These are phyloP conservation scores for Diloba caeruleocephala DNA, from an alignment of 2,888 invertebrate species.

Conservation along the genomic window DNA sequence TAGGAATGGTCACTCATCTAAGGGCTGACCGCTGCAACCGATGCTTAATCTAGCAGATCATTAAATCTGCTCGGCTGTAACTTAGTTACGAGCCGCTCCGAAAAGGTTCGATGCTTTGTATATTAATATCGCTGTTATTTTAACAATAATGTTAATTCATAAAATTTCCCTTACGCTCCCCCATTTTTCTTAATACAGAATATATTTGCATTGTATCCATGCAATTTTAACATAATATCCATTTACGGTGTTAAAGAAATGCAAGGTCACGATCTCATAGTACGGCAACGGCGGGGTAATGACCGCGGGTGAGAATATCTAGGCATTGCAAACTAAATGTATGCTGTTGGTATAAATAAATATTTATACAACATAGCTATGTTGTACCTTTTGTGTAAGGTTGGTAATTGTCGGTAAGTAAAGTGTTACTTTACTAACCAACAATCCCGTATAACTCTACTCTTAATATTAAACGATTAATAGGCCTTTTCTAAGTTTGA, in stretches of 20 bases:
- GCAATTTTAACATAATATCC: constrained; percentile 43
- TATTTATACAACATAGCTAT: too few relatives aligned
- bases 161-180: constrained; percentile 9
- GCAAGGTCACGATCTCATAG: constrained; percentile 54
- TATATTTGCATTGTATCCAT: constrained; percentile 24
- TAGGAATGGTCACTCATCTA: too few relatives aligned
- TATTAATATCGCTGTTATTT: neutral
- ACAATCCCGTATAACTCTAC: too few relatives aligned
- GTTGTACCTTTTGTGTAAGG: too few relatives aligned
- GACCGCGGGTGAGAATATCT: constrained; percentile 32
- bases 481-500: too few relatives aligned
- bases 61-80: too few relatives aligned
- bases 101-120: neutral
- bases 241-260: constrained; percentile 46
- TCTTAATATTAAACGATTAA: too few relatives aligned
- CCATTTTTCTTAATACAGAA: constrained; percentile 18
- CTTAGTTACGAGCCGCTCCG: too few relatives aligned
- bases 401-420: too few relatives aligned
- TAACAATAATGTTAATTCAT: neutral
- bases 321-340: constrained; percentile 20
- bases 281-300: constrained; percentile 32
- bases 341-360: neutral
- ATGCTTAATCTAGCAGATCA: too few relatives aligned
- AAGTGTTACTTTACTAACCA: too few relatives aligned
- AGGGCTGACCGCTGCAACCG: too few relatives aligned